These are phyloP conservation scores for Ambastaia sidthimunki DNA, from an alignment of 2,797 vertebrate genomes.

Conservation along the genomic window DNA sequence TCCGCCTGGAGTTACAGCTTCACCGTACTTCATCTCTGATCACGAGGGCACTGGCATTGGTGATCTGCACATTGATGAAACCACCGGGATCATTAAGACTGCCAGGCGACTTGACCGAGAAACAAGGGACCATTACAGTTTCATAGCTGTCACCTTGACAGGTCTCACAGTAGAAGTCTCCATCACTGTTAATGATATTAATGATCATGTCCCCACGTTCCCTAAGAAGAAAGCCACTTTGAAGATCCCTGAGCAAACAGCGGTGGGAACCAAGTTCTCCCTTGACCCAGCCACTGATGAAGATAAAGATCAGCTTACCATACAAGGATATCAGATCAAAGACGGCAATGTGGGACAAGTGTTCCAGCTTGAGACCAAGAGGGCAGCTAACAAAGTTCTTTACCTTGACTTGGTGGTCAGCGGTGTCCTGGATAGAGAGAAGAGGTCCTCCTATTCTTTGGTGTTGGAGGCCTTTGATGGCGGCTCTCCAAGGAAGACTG, in stretches of 20 bases:
- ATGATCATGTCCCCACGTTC: constrained; percentile 91
- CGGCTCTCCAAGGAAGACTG: constrained; percentile 85
- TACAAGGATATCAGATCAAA: constrained; percentile 91
- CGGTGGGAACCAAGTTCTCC: constrained; percentile 88
- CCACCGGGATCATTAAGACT: constrained; percentile 92
- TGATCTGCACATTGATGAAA: constrained; percentile 92
- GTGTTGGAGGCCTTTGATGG: constrained; percentile 92
- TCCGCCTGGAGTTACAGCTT: constrained; percentile 82
- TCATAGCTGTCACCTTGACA: constrained; percentile 93
- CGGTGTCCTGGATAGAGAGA: constrained; percentile 88
- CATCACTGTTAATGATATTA: constrained; percentile 91
- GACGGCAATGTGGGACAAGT: constrained; percentile 88
- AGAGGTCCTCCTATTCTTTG: constrained; percentile 83
- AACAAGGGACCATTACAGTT: constrained; percentile 89
- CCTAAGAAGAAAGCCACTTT: constrained; percentile 79
- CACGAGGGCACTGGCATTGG: constrained; percentile 89
- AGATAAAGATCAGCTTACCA: constrained; percentile 87
- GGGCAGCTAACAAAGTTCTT: constrained; percentile 83
- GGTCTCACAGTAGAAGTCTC: constrained; percentile 90
- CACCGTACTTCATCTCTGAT: constrained; percentile 95
- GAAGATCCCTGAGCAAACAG: constrained; percentile 91
- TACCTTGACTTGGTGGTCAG: constrained; percentile 90
- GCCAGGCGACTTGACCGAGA: constrained; percentile 90
- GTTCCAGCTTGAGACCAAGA: constrained; percentile 89
- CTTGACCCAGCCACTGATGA: constrained; percentile 91